A percentile compares a stretch with the other conserved stretches of the same genome.
phyloP scores from a whole-genome alignment of 1,140 invertebrate species.

The Stenopsyche tienmushanensis region DNA sequence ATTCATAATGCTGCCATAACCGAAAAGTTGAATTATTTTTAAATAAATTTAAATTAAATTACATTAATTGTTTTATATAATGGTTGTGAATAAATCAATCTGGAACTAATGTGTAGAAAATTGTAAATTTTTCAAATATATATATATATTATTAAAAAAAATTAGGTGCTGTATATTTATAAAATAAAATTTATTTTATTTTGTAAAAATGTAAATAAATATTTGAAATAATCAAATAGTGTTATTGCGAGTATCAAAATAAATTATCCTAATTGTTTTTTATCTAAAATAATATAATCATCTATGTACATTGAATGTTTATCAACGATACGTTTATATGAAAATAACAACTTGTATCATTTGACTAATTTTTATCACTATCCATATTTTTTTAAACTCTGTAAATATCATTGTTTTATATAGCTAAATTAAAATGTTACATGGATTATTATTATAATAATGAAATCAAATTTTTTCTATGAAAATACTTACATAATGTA shows the following conservation, averaged over 20 bases:
- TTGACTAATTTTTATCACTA: constrained; percentile 1
- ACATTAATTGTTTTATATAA: constrained; percentile 26
- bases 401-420: background rate
- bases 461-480: constrained; percentile 19
- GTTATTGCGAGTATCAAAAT: too few species aligned
- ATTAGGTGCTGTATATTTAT: constrained; percentile 29
- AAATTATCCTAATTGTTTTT: background rate
- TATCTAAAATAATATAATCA: background rate
- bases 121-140: background rate
- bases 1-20: too few species aligned
- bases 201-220: background rate
- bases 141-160: background rate
- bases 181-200: constrained; percentile 10
- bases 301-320: constrained; percentile 4
- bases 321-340: constrained; percentile 14
- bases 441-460: background rate
- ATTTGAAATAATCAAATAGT: background rate
- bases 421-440: background rate
- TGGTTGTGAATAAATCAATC: constrained; percentile 39
- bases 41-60: too few species aligned
- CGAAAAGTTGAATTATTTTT: background rate
- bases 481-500: constrained; percentile 16
- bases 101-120: constrained; percentile 13
- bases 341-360: background rate
- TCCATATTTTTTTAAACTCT: background rate